These are phyloP conservation scores for Apis florea DNA, from an alignment of 1,140 invertebrate species.

Conservation along the genomic window DNA sequence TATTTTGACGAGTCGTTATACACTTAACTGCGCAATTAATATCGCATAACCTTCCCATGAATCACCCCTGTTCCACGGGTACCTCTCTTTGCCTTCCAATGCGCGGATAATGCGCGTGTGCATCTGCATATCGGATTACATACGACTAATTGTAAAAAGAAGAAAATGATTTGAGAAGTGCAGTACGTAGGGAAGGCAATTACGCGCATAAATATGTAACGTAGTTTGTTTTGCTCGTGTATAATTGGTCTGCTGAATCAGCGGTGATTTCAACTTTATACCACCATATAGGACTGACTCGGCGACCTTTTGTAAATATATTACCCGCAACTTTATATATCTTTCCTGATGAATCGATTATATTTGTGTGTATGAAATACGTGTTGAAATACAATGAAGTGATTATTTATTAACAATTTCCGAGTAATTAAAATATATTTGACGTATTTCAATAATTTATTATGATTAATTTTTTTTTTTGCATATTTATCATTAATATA, in stretches of 20 bases:
- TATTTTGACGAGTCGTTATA: neutral
- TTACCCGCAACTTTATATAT: neutral
- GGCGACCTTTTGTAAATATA: neutral
- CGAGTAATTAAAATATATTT: neutral
- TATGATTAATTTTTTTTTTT: too few relatives aligned
- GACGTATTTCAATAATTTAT: too few relatives aligned
- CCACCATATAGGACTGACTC: neutral
- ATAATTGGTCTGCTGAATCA: slow-evolving; percentile 18
- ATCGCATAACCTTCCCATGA: neutral
- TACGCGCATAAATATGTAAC: slow-evolving; percentile 32
- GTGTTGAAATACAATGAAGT: too few relatives aligned
- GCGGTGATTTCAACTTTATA: slow-evolving; percentile 1
- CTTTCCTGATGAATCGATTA: neutral
- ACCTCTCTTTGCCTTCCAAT: neutral
- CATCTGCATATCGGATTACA: slow-evolving; percentile 35
- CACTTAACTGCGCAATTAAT: neutral
- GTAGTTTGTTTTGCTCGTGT: slow-evolving; percentile 2
- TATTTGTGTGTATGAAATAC: neutral
- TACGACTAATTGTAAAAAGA: slow-evolving; percentile 1
- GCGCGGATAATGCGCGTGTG: slow-evolving; percentile 1
- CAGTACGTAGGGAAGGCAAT: neutral
- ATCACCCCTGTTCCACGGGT: neutral
- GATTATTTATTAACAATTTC: neutral
- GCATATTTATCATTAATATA: too few relatives aligned
- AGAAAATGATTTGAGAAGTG: neutral